Evolutionary conservation across 1,140 invertebrate species (phyloP), one percentile per base, ranked within the genome.

Genomic region (Andrena cerasifolii): DNA sequence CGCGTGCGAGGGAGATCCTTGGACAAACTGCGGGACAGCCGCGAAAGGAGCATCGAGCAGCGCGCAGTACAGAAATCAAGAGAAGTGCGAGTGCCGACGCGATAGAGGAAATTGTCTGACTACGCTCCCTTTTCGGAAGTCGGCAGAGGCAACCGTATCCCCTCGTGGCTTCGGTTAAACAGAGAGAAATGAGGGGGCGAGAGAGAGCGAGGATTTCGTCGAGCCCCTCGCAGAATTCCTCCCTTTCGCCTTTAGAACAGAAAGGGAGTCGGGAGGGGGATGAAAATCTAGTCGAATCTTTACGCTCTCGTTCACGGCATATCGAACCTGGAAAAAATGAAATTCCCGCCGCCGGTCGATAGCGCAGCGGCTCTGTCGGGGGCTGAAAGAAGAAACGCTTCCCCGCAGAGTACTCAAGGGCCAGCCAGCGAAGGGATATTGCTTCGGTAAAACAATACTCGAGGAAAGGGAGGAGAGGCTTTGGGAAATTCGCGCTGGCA

Each of bases 51-150:
- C 78, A 79, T 67, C 72, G 33, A 26, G 18, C 70, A 1, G 33
- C 16, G n/a, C n/a, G 36, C 28, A 59, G 45, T 53, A 53, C 43
- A 43, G 54, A 53, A 79, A 79, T 79, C 72, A 49, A 56, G 62
- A 75, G 70, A 59, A 61, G 45, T 31, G 47, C 56, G 73, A 67
- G 73, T 49, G 63, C 68, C 31, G 51, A 24, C 73, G 56, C 56
- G 62, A 26, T 21, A 40, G 71, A 79, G 65, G 73, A 80, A 76
- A 80, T 80, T 80, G 78, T 80, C 78, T 47, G 73, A 77, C 70
- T 65, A 33, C 59, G 26, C 49, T 77, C 78, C 80, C 80, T 70
- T 82, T 79, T 79, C 61, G 28, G 53, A 73, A 82, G 28, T 40
- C n/a, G 53, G 53, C 47, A 58, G 54, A 45, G 51, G 26, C 45